These are phyloP conservation scores for Drosophila paulistorum DNA, from an alignment of 1,140 invertebrate genomes.

Conservation along the genomic window DNA sequence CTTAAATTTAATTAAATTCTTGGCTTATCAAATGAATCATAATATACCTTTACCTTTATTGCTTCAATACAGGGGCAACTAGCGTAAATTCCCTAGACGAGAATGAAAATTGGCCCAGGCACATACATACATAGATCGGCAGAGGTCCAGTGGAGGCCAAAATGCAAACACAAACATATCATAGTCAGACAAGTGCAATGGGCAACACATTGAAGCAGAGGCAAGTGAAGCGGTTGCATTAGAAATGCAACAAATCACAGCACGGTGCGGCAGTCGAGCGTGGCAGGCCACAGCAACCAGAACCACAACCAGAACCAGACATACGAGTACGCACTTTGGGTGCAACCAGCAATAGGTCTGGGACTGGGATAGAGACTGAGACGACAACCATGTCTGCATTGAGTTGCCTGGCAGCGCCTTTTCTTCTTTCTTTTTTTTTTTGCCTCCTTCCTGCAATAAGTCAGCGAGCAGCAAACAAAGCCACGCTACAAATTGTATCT, in stretches of 20 bases:
- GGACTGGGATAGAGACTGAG: constrained; percentile 36
- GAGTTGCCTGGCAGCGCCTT: constrained; percentile 69
- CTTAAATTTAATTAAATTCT: too few relatives aligned
- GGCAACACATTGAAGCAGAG: constrained; percentile 47
- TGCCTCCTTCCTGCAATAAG: constrained; percentile 77
- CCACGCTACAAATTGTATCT: constrained; percentile 80
- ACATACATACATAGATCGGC: background rate
- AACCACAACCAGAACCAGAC: constrained; percentile 71
- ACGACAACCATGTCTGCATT: constrained; percentile 56
- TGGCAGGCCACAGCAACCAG: constrained; percentile 38
- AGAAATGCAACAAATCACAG: constrained; percentile 81
- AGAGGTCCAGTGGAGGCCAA: constrained; percentile 33
- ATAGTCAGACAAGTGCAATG: constrained; percentile 67
- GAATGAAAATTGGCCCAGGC: constrained; percentile 61
- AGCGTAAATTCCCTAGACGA: constrained; percentile 65
- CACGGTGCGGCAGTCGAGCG: constrained; percentile 45
- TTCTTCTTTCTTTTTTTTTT: constrained; percentile 2
- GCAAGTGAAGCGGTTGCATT: constrained; percentile 68
- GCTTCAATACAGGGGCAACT: background rate
- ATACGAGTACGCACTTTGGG: constrained; percentile 78
- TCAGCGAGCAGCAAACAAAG: constrained; percentile 75
- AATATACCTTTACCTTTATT: too few relatives aligned
- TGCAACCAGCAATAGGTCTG: constrained; percentile 55
- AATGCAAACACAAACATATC: constrained; percentile 62
- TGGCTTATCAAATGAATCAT: too few relatives aligned